phyloP scores from a whole-genome alignment of 2,797 vertebrate species.

The Notoglanidium macrostoma region DNA sequence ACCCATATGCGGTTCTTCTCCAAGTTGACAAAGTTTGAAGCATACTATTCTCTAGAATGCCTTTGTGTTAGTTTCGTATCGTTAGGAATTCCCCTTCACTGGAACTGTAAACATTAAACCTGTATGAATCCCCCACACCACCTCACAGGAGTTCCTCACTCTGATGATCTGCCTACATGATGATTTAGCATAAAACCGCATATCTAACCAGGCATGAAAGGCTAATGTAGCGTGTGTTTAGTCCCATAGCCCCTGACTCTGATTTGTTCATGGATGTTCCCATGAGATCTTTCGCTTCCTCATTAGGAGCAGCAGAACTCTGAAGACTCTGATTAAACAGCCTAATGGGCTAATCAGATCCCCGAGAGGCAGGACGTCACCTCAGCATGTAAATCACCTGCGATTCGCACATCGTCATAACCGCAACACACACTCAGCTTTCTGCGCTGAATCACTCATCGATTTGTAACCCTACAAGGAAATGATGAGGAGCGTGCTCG shows the following conservation, averaged over 20 bases:
- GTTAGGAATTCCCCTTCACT: no score
- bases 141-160: not conserved
- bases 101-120: not conserved
- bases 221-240: not conserved
- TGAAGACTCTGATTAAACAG: not conserved
- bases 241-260: not conserved
- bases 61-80: not conserved
- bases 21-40: not conserved
- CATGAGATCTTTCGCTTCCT: not conserved
- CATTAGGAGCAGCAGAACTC: conserved; percentile 12
- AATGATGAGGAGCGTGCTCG: not conserved
- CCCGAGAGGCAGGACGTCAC: conserved; percentile 1
- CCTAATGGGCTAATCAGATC: conserved; percentile 24
- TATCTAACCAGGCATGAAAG: not conserved
- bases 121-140: not conserved
- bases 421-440: not conserved
- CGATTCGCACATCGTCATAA: not conserved
- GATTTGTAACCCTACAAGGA: conserved; percentile 7
- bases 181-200: not conserved
- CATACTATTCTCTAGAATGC: not conserved
- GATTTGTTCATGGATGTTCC: not conserved
- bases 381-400: conserved; percentile 17
- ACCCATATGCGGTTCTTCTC: not conserved
- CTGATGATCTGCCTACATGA: not conserved
- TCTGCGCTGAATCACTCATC: not conserved